Evolutionary conservation across 2,888 invertebrate species (phyloP), one percentile per base, ranked within the genome.

Genomic region (Machimus atricapillus): DNA sequence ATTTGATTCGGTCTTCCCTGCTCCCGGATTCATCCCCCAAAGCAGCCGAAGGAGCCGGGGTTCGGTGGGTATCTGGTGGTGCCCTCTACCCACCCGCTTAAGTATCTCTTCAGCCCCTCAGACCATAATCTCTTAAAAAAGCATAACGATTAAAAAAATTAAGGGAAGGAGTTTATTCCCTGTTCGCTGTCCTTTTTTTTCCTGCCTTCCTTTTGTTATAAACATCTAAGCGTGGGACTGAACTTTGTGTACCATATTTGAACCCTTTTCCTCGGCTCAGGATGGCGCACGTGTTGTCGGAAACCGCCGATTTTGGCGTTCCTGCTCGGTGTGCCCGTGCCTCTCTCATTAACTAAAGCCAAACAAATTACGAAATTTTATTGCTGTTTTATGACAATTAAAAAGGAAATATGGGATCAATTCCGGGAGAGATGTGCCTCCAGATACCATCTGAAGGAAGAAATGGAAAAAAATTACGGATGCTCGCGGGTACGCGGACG

Each of bases 361-460:
- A 87, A 87, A 87, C 87, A 87, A 87, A 87, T 87, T 87, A 87
- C 87, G 43, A 86, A 87, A 87, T 87, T 87, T 87, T 87, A 87
- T 87, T 87, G 81, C 87, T 78, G 78, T 87, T 87, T 87, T 87
- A 87, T 87, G 87, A 87, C 87, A 87, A 87, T 87, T 87, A 87
- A 87, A 87, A 86, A 66, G 79, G 66, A 87, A 87, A 87, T 87
- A 87, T 87, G 87, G 81, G 87, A 87, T 87, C 87, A 87, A 87
- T 87, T 87, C 74, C 79, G 74, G 23, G 37, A 86, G 78, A 78
- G 86, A 79, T 78, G 86, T 58, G 43, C 78, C 86, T 40, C n/a
- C 58, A 86, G 66, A 86, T 43, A 86, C 43, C 37, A 86, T 79
- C 58, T 9, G 19, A 78, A 79, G n/a, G 56, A 87, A 87, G 52